Conservation (phyloP, 2,888 invertebrate genomes). For the Leptopilina myrica region DNA sequence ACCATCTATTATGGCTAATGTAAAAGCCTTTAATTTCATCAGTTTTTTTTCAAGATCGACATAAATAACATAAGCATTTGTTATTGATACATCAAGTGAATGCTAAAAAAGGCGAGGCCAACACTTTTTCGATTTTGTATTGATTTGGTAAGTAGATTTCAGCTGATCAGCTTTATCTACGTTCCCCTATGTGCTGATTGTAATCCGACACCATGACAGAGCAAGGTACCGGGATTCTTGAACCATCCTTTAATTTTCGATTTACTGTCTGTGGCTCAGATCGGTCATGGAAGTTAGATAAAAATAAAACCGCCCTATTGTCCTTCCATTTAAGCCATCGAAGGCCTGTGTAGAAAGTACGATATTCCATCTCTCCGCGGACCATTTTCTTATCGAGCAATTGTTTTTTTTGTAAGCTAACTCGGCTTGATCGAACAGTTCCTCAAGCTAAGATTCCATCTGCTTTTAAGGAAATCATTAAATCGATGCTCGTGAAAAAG, state of each 20-base stretch:
- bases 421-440: constrained; percentile 48
- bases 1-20: constrained; percentile 44
- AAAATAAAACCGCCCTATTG: constrained; percentile 59
- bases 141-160: constrained; percentile 43
- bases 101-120: constrained; percentile 52
- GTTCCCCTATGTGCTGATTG: constrained; percentile 63
- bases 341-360: constrained; percentile 52
- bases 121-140: constrained; percentile 44
- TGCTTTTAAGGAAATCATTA: constrained; percentile 41
- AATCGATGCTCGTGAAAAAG: too few species aligned
- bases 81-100: constrained; percentile 42
- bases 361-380: constrained; percentile 45
- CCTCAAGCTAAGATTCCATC: constrained; percentile 50
- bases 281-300: constrained; percentile 58
- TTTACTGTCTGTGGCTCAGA: constrained; percentile 48
- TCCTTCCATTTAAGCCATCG: constrained; percentile 66
- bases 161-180: background rate
- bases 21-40: constrained; percentile 23
- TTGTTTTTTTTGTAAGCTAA: constrained; percentile 45
- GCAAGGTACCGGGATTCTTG: constrained; percentile 55
- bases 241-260: constrained; percentile 58
- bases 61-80: constrained; percentile 45
- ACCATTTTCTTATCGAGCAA: constrained; percentile 45
- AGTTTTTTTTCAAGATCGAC: constrained; percentile 30
- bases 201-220: constrained; percentile 60